Percentiles rank a stretch among this genome's conserved stretches.
Conservation (phyloP, 1,140 invertebrate species). For the Pseudomyrmex pallidus region DNA sequence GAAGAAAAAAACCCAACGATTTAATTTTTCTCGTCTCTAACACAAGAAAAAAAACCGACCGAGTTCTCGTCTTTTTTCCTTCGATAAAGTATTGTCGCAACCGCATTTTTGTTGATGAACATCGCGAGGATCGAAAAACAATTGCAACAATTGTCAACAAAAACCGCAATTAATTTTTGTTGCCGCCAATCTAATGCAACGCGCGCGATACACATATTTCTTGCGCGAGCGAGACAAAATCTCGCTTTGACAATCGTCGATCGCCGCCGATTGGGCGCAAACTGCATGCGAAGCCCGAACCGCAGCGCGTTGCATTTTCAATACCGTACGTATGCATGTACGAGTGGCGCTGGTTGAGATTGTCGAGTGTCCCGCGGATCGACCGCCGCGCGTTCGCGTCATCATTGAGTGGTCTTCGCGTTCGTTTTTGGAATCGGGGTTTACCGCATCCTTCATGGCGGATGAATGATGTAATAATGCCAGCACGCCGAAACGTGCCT, state of each 20-base stretch:
- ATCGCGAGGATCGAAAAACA: too few relatives aligned
- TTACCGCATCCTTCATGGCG: constrained; percentile 8
- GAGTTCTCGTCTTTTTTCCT: too few relatives aligned
- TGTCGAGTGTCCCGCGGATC: constrained; percentile 29
- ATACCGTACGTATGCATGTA: background rate
- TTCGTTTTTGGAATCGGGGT: constrained; percentile 50
- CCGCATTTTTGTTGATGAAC: too few relatives aligned
- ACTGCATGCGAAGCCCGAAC: constrained; percentile 10
- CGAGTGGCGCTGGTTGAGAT: constrained; percentile 16
- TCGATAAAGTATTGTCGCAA: too few relatives aligned
- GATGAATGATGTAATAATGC: constrained; percentile 39
- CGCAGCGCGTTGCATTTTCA: constrained; percentile 36
- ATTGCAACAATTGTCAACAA: too few relatives aligned
- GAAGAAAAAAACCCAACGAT: too few relatives aligned
- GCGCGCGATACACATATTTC: too few relatives aligned
- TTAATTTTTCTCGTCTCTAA: too few relatives aligned
- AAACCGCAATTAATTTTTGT: too few relatives aligned
- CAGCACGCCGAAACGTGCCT: constrained; percentile 16
- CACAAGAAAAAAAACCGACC: too few relatives aligned
- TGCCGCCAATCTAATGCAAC: too few relatives aligned
- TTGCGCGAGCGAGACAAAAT: background rate
- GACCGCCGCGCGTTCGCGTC: constrained; percentile 45
- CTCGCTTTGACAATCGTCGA: constrained; percentile 4
- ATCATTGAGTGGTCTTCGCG: constrained; percentile 35
- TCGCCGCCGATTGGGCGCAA: background rate